Base-by-base conservation (phyloP, 2,113 vertebrate genomes). In the Ivindomyrus marchei region DNA sequence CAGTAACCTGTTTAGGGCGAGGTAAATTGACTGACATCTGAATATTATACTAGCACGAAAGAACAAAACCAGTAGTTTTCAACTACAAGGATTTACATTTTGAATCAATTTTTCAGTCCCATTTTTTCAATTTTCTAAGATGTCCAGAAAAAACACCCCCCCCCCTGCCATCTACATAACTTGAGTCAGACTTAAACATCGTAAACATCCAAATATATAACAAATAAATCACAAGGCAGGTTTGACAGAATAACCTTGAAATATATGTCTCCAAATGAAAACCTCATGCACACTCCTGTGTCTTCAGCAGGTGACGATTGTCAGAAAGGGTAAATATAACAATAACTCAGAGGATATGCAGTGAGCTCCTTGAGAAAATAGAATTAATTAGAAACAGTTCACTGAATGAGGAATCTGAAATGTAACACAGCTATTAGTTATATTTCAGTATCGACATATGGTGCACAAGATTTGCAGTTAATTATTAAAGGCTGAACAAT, bases 171-270 rank as follows among this genome's bases (percentile, higher is more conserved):
- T 62, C 15, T 53, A 24, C 31, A n/a, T 62, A 88, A 27, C 19
- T 88, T 7, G n/a, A 53, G 85, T 53, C 47, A 53, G 27, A n/a
- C n/a, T 36, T 15, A 36, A 36, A 36, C 49, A 27, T 31, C 8
- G 4, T 3, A 53, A 11, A 45, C 27, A 62, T 66, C 7, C 53
- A 66, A 46, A 62, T 24, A 42, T 27, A 88, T 46, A 70, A 88
- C 62, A 88, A 45, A 62, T 66, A 88, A 88, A 66, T 66, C 87
- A 45, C 13, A 53, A 66, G 19, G n/a, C 88, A 50, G 46, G 62
- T 50, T 50, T 70, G 56, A 50, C 11, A n/a, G n/a, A 50, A 89
- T 47, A 89, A n/a, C 42, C 45, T 50, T 87, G 49, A 53, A 27
- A 47, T 85, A 85, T 49, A 86, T 17, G 31, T 86, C 85, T 8